Evolutionary conservation across 2,797 vertebrate genomes (phyloP), one percentile per base, ranked within the genome.

Genomic region (Fundulus diaphanus): DNA sequence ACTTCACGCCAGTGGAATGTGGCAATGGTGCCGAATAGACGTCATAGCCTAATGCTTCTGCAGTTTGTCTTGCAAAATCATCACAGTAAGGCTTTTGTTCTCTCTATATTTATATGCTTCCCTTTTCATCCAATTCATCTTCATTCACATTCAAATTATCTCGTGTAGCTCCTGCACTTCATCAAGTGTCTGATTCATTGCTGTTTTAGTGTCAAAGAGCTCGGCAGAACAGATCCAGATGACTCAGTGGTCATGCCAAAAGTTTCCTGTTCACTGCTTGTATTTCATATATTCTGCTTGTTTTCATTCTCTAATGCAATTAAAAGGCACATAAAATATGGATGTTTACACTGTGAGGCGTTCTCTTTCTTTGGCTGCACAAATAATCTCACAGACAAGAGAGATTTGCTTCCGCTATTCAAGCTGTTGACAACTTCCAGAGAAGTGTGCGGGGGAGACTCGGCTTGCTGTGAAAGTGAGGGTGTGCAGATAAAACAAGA

Each of bases 281-380:
- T 77, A 76, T 80, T 88, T 87, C 73, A 80, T 79, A 77, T 79
- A 66, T 68, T 42, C 46, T 4, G 69, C 44, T 72, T 44, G 70
- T 81, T 85, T 82, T 87, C 63, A 40, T 68, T 68, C 57, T 66
- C n/a, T 68, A 73, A 85, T 56, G n/a, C 59, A 73, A 78, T 83
- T 80, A 77, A 74, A n/a, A 87, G 76, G 16, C 54, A 33, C 79
- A 83, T 80, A 66, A 85, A 54, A 18, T 61, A 16, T 74, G 70
- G 59, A 42, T 76, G 57, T 72, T 68, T 82, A 74, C 54, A 74
- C 35, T 79, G 7, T 3, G 48, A 80, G 71, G 57, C 49, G 27
- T 72, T 83, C 71, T 84, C 71, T 78, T 82, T 84, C 49, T 79
- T 72, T 35, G 74, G 66, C 56, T 73, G n/a, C 44, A 73, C 66